phyloP scores from a whole-genome alignment of 2,113 vertebrate genomes.

The Meles meles region DNA sequence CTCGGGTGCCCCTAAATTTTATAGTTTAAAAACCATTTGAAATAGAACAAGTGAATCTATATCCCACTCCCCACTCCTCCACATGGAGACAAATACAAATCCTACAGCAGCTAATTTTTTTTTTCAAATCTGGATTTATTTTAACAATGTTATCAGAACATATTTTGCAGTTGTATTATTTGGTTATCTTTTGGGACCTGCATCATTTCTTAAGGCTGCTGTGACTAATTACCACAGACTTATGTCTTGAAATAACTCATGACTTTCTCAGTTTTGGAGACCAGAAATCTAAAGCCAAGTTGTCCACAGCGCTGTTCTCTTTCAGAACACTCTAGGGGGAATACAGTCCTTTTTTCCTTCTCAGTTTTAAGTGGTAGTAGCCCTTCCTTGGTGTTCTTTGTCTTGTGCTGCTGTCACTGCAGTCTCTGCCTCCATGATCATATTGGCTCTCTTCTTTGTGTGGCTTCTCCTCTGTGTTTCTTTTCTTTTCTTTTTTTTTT shows the following conservation, averaged over 20 bases:
- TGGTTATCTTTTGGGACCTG: neutral
- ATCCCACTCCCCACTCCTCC: accelerated
- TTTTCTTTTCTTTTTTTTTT: neutral
- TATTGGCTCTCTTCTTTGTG: neutral
- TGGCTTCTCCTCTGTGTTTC: neutral
- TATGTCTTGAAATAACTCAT: neutral
- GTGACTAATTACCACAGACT: neutral
- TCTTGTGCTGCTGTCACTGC: neutral
- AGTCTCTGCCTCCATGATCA: neutral
- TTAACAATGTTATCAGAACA: neutral
- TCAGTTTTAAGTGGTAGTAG: neutral
- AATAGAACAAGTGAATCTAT: neutral
- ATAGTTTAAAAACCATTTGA: constrained; percentile 16
- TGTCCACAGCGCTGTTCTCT: too few relatives aligned
- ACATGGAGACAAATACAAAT: neutral
- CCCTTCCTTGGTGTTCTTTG: neutral
- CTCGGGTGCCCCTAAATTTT: neutral
- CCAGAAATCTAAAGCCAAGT: neutral
- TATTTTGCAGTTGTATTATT: neutral
- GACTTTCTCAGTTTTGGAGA: neutral
- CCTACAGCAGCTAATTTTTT: neutral
- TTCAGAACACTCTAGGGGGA: neutral
- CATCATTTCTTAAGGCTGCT: neutral
- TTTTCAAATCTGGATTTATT: neutral
- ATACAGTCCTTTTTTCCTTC: neutral